Evolutionary conservation across 1,140 invertebrate species (phyloP).

Genomic region (Plectrocnemia conspersa): DNA sequence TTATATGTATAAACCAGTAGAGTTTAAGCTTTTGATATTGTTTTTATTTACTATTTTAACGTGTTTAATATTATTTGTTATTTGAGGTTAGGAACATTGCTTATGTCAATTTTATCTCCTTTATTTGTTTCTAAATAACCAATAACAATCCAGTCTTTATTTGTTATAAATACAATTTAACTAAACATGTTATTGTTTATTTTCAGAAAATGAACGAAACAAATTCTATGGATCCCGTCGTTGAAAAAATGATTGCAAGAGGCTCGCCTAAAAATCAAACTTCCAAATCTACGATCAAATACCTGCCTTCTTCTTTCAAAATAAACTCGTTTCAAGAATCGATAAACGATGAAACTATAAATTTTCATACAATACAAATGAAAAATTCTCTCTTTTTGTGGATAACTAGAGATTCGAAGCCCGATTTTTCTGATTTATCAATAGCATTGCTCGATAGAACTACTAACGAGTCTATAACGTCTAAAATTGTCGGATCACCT

Average conservation of each 20-base stretch:
- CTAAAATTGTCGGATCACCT: conserved; percentile 24
- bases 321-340: conserved; percentile 20
- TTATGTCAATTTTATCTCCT: too few relatives aligned
- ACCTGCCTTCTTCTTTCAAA: conserved; percentile 16
- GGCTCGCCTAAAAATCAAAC: conserved; percentile 22
- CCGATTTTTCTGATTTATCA: conserved; percentile 28
- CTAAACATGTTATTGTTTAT: too few relatives aligned
- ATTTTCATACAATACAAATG: conserved; percentile 30
- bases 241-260: conserved; percentile 12
- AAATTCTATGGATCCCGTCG: too few relatives aligned
- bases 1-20: too few relatives aligned
- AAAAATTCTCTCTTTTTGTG: conserved; percentile 33
- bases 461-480: conserved; percentile 10
- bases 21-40: too few relatives aligned
- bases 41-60: too few relatives aligned
- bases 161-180: too few relatives aligned
- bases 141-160: too few relatives aligned
- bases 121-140: too few relatives aligned
- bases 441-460: conserved; percentile 19
- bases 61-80: too few relatives aligned
- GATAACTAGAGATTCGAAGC: conserved; percentile 25
- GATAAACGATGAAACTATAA: conserved; percentile 17
- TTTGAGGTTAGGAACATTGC: too few relatives aligned
- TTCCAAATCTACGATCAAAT: conserved; percentile 27
- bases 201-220: too few relatives aligned